Conservation (phyloP, 2,113 vertebrate species). For the Dunckerocampus dactyliophorus region DNA sequence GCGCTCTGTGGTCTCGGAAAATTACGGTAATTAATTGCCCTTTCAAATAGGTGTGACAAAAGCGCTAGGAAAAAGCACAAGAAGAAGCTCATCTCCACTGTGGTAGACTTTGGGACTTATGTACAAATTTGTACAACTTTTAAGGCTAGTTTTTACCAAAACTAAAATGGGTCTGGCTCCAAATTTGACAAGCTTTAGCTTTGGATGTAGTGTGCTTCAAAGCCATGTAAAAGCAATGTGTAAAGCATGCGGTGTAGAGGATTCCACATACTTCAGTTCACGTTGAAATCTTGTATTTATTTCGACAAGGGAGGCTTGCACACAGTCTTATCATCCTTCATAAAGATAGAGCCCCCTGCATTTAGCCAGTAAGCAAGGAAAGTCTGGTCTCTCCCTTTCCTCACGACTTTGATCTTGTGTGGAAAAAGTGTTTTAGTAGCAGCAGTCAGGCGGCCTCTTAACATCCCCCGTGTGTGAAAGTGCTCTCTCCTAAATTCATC, state of each 20-base stretch:
- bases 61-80: too few relatives aligned
- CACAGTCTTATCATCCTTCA: slow-evolving; percentile 49
- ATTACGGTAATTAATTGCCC: too few relatives aligned
- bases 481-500: slow-evolving; percentile 43
- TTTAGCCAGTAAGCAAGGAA: slow-evolving; percentile 27
- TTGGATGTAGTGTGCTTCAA: too few relatives aligned
- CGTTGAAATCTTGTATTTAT: slow-evolving; percentile 41
- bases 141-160: too few relatives aligned
- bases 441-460: slow-evolving; percentile 25
- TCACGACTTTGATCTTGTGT: slow-evolving; percentile 34
- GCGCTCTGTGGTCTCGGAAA: too few relatives aligned
- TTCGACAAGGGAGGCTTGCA: slow-evolving; percentile 31
- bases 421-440: slow-evolving; percentile 38
- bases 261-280: slow-evolving; percentile 19
- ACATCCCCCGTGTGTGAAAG: slow-evolving; percentile 15
- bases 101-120: too few relatives aligned
- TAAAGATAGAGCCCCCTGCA: slow-evolving; percentile 34
- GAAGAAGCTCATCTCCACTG: too few relatives aligned
- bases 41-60: too few relatives aligned
- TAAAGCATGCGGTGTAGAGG: not conserved
- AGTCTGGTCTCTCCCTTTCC: slow-evolving; percentile 20
- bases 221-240: too few relatives aligned
- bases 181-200: too few relatives aligned
- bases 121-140: too few relatives aligned
- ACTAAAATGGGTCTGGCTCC: too few relatives aligned